phyloP scores from a whole-genome alignment of 2,797 vertebrate species.

The Crypturellus tataupa region DNA sequence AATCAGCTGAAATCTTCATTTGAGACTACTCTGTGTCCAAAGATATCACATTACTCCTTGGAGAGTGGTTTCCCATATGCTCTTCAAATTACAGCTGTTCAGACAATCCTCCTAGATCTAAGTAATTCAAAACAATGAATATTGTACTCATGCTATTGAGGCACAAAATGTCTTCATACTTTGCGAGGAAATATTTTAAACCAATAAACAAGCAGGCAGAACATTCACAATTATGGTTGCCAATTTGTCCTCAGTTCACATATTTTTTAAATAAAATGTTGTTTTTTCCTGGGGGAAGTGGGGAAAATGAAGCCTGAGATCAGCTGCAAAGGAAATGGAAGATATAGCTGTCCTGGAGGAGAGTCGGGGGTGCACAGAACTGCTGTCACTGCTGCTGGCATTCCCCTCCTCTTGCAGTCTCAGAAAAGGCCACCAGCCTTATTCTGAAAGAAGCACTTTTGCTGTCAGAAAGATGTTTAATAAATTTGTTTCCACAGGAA shows the following conservation, averaged over 20 bases:
- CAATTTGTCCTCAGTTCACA: neutral
- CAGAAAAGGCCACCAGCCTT: neutral
- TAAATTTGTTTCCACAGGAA: neutral
- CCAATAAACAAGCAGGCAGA: neutral
- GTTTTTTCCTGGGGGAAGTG: neutral
- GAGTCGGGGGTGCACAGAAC: neutral
- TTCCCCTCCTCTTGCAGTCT: neutral
- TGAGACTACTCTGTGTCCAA: neutral
- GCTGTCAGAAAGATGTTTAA: neutral
- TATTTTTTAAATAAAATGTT: neutral
- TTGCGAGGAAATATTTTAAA: conserved; percentile 13
- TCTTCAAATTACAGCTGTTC: conserved; percentile 26
- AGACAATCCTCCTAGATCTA: neutral
- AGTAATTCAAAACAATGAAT: conserved; percentile 21
- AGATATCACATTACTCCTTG: neutral
- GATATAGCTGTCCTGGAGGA: neutral
- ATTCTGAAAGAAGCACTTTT: neutral
- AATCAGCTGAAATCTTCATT: conserved; percentile 10
- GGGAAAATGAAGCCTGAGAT: neutral
- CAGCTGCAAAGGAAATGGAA: neutral
- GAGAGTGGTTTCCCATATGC: neutral
- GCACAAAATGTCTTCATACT: conserved; percentile 12
- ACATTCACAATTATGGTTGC: neutral
- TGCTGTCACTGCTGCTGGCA: neutral
- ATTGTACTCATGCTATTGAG: neutral